These are phyloP conservation scores for Drosophila neotestacea DNA, from an alignment of 2,888 invertebrate species.

Conservation along the genomic window DNA sequence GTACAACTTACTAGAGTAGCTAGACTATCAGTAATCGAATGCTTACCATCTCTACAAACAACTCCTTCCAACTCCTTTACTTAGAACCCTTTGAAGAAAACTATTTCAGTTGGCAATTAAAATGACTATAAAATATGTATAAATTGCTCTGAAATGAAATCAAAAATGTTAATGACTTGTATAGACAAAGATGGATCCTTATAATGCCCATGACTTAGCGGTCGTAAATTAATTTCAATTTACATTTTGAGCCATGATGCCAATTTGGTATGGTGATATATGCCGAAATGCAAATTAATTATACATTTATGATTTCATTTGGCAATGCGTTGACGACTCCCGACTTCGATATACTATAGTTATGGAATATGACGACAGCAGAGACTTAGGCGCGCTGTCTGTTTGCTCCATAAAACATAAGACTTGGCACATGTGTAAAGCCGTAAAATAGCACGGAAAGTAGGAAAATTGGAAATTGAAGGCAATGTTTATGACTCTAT, in stretches of 20 bases:
- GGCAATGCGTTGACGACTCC: slow-evolving; percentile 42
- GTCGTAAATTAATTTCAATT: slow-evolving; percentile 59
- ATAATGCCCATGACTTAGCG: slow-evolving; percentile 46
- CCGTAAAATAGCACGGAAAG: slow-evolving; percentile 68
- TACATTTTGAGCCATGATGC: slow-evolving; percentile 73
- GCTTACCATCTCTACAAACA: no score
- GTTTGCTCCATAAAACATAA: slow-evolving; percentile 68
- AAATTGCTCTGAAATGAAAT: slow-evolving; percentile 27
- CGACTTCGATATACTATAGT: slow-evolving; percentile 8
- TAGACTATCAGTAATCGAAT: background rate
- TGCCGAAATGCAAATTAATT: slow-evolving; percentile 71
- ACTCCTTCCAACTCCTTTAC: no score
- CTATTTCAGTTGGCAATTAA: slow-evolving; percentile 46
- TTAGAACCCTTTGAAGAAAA: slow-evolving; percentile 6
- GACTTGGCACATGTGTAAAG: slow-evolving; percentile 73
- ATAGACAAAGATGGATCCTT: slow-evolving; percentile 14
- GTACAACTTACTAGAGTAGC: background rate
- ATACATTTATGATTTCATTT: slow-evolving; percentile 77
- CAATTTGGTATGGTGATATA: slow-evolving; percentile 63
- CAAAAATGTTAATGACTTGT: slow-evolving; percentile 61
- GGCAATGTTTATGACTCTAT: slow-evolving; percentile 74
- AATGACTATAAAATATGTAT: slow-evolving; percentile 43
- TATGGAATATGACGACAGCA: slow-evolving; percentile 29
- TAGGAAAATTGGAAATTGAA: slow-evolving; percentile 64
- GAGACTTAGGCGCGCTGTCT: slow-evolving; percentile 59